Evolutionary conservation across 2,888 invertebrate species (phyloP).

Genomic region (Hofmannophila pseudospretella): DNA sequence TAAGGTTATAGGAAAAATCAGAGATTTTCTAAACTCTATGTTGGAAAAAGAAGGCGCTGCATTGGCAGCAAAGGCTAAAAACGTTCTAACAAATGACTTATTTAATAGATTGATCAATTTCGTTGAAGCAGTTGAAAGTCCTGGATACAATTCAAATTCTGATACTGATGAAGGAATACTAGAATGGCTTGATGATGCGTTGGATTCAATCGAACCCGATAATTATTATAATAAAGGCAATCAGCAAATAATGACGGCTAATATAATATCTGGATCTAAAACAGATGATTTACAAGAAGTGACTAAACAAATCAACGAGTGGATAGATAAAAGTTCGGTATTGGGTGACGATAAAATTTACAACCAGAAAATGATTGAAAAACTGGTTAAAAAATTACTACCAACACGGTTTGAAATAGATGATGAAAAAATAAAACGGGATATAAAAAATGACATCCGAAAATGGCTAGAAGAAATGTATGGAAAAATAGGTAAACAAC

Average conservation of each 20-base stretch:
- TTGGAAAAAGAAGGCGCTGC: slow-evolving; percentile 4
- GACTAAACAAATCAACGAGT: not conserved
- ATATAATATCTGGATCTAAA: not conserved
- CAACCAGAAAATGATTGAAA: not conserved
- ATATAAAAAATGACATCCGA: not conserved
- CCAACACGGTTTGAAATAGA: not conserved
- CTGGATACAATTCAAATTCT: too few species aligned
- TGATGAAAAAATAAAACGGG: not conserved
- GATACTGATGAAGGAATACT: not conserved
- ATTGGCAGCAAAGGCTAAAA: slow-evolving; percentile 1
- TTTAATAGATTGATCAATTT: slow-evolving; percentile 3
- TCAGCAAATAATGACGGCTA: not conserved
- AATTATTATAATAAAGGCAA: not conserved
- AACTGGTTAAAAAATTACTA: not conserved
- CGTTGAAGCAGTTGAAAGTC: too few species aligned
- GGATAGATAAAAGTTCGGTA: not conserved
- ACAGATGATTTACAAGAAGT: not conserved
- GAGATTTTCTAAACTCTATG: not conserved
- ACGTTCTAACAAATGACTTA: slow-evolving; percentile 4
- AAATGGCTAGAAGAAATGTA: not conserved
- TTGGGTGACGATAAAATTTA: not conserved
- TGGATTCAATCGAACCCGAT: too few species aligned
- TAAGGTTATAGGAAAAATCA: too few species aligned
- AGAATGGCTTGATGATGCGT: not conserved
- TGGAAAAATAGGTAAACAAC: not conserved